A percentile compares a stretch with the other conserved stretches of the same genome.
These are phyloP conservation scores for Galerucella pusilla DNA, from an alignment of 2,888 invertebrate species.

Conservation along the genomic window DNA sequence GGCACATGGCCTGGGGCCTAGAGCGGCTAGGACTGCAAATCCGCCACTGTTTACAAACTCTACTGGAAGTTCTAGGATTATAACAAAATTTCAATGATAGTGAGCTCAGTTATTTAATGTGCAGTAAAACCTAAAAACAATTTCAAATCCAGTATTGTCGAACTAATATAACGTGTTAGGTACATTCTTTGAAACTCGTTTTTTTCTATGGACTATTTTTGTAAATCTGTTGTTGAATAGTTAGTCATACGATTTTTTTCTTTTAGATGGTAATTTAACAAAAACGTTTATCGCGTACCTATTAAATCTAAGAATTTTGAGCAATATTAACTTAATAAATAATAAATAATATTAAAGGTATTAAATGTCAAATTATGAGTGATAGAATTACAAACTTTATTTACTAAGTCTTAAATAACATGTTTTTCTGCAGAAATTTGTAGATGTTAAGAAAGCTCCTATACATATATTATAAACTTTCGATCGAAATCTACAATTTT, in stretches of 20 bases:
- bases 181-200: background rate
- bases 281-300: constrained; percentile 45
- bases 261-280: constrained; percentile 47
- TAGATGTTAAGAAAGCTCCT: constrained; percentile 26
- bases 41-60: too few relatives aligned
- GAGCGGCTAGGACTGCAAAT: too few relatives aligned
- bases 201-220: background rate
- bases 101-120: background rate
- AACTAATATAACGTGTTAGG: background rate
- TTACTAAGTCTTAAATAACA: constrained; percentile 40
- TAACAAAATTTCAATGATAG: background rate
- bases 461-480: constrained; percentile 24
- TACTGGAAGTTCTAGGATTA: too few relatives aligned
- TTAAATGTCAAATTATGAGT: constrained; percentile 65
- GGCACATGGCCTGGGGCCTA: too few relatives aligned
- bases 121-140: background rate
- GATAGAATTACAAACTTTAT: constrained; percentile 57
- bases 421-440: constrained; percentile 40
- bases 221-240: background rate
- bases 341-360: constrained; percentile 54
- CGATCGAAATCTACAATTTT: constrained; percentile 15
- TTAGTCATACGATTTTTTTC: constrained; percentile 14
- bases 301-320: constrained; percentile 56
- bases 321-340: constrained; percentile 63
- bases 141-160: background rate